Conservation (phyloP, 2,113 vertebrate genomes). For the Arothron firmamentum region DNA sequence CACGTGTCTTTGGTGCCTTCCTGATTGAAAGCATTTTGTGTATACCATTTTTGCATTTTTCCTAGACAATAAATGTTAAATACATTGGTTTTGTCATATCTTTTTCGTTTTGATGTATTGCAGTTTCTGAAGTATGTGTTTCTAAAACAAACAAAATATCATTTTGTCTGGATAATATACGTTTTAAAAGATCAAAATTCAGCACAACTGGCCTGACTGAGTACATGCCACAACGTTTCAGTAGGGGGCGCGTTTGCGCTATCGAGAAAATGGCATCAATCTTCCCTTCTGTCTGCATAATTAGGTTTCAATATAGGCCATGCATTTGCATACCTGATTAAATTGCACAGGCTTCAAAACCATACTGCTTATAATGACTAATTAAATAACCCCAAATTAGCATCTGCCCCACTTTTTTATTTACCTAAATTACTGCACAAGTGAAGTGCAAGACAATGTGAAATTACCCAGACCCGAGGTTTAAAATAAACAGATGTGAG, state of each 20-base stretch:
- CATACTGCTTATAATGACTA: slow-evolving; percentile 39
- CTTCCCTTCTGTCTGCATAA: slow-evolving; percentile 26
- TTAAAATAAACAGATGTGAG: too few species aligned
- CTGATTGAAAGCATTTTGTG: slow-evolving; percentile 62
- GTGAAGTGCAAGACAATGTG: slow-evolving; percentile 6
- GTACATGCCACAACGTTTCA: slow-evolving; percentile 28
- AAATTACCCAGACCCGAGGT: slow-evolving; percentile 12
- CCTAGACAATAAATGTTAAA: slow-evolving; percentile 66
- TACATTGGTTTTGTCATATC: slow-evolving; percentile 56
- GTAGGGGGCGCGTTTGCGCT: slow-evolving; percentile 64
- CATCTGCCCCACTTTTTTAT: slow-evolving; percentile 30
- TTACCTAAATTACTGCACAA: slow-evolving; percentile 21
- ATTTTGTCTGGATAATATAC: too few species aligned
- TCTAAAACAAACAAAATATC: too few species aligned
- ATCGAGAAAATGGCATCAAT: slow-evolving; percentile 2
- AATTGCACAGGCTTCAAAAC: slow-evolving; percentile 45
- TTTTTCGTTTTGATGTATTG: slow-evolving; percentile 13
- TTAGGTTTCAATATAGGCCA: slow-evolving; percentile 55
- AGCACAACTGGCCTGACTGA: background rate
- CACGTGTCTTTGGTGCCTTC: slow-evolving; percentile 70
- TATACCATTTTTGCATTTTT: slow-evolving; percentile 61
- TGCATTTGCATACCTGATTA: slow-evolving; percentile 60
- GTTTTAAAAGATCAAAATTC: too few species aligned
- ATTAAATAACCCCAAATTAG: slow-evolving; percentile 47
- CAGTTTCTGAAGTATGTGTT: too few species aligned